phyloP scores from a whole-genome alignment of 2,797 vertebrate species.

The Mormyrus hasselquistii region DNA sequence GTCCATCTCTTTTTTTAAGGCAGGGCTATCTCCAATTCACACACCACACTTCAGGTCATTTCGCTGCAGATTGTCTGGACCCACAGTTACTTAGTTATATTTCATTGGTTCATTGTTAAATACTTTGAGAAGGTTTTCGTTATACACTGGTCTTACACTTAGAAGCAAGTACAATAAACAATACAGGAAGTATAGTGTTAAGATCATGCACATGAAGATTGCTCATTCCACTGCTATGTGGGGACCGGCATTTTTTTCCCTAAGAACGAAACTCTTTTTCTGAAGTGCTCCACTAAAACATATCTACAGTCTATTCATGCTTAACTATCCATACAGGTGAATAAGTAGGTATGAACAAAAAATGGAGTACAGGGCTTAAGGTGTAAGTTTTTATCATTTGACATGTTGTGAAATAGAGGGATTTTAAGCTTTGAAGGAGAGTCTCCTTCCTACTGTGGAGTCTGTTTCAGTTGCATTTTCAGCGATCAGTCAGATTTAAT shows the following conservation, averaged over 20 bases:
- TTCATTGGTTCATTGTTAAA: neutral
- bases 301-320: neutral
- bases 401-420: neutral
- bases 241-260: neutral
- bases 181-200: neutral
- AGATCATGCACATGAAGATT: neutral
- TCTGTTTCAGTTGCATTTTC: neutral
- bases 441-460: neutral
- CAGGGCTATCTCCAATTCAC: neutral
- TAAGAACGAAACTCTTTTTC: neutral
- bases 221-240: neutral
- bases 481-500: neutral
- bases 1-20: neutral
- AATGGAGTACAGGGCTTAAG: neutral
- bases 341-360: neutral
- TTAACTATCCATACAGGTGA: neutral
- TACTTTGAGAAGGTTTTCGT: neutral
- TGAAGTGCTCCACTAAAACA: neutral
- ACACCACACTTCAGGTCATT: neutral
- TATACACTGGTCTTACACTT: neutral
- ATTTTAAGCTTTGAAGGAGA: neutral
- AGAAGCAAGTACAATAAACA: neutral
- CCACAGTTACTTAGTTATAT: neutral
- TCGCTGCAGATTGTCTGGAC: neutral
- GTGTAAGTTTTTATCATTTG: neutral